These are phyloP conservation scores for Lasioglossum leucozonium DNA, from an alignment of 2,888 invertebrate species.

Conservation along the genomic window DNA sequence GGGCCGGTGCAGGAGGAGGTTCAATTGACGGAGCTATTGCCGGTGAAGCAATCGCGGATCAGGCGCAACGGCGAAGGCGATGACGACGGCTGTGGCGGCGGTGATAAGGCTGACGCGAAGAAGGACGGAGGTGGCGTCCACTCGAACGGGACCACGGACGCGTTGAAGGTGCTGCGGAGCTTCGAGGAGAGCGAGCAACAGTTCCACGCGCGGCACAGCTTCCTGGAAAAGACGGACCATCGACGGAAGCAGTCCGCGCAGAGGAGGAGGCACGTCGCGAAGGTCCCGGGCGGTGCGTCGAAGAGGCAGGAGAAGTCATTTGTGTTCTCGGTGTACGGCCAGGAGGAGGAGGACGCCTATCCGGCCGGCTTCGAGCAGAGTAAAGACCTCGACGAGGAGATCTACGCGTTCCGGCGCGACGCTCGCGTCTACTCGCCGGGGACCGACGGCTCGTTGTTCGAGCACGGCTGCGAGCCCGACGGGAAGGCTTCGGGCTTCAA, in stretches of 20 bases:
- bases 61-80: conserved; percentile 69
- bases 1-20: conserved; percentile 76
- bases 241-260: conserved; percentile 16
- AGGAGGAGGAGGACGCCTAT: conserved; percentile 47
- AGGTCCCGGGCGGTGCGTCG: not conserved
- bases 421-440: conserved; percentile 6
- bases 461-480: not conserved
- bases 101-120: not conserved
- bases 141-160: conserved; percentile 73
- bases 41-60: conserved; percentile 81
- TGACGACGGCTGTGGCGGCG: too few species aligned
- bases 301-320: conserved; percentile 15
- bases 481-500: conserved; percentile 67
- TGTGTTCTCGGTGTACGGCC: conserved; percentile 5
- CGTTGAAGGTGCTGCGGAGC: conserved; percentile 79
- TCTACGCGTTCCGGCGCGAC: conserved; percentile 69
- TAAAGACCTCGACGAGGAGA: conserved; percentile 63
- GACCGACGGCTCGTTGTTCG: conserved; percentile 46
- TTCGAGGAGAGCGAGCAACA: conserved; percentile 73
- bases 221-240: conserved; percentile 34
- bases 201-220: too few species aligned
- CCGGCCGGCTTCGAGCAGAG: conserved; percentile 54
- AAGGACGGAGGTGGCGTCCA: not conserved
- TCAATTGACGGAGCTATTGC: conserved; percentile 81
- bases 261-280: conserved; percentile 5